Conservation (phyloP, 2,113 vertebrate species). For the Heterotis niloticus region DNA sequence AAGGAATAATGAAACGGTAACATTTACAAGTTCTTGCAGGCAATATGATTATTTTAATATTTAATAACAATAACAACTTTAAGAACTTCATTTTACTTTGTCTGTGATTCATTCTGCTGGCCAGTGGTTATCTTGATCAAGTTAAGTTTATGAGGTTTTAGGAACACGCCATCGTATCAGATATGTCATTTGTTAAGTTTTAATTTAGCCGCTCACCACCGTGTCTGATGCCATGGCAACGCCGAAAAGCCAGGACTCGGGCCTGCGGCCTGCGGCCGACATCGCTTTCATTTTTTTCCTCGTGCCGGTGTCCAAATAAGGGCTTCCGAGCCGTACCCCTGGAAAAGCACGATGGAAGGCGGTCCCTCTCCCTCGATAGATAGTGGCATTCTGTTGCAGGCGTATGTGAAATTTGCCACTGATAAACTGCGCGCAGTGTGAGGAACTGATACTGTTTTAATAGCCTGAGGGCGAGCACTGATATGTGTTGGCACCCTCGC, state of each 20-base stretch:
- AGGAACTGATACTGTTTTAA: slow-evolving; percentile 49
- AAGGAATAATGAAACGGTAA: too few species aligned
- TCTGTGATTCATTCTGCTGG: neutral
- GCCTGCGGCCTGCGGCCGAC: neutral
- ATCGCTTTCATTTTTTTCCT: too few species aligned
- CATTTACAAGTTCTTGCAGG: too few species aligned
- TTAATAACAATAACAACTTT: too few species aligned
- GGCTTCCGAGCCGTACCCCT: neutral
- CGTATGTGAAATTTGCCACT: neutral
- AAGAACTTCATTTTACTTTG: neutral
- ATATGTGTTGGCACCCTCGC: slow-evolving; percentile 53
- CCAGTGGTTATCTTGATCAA: neutral
- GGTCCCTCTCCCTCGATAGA: slow-evolving; percentile 7
- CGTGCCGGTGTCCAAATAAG: too few species aligned
- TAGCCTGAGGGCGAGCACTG: slow-evolving; percentile 57
- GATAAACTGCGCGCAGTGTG: slow-evolving; percentile 13
- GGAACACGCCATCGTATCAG: neutral
- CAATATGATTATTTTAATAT: slow-evolving; percentile 23
- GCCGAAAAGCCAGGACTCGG: neutral
- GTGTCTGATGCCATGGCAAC: neutral
- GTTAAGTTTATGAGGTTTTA: neutral
- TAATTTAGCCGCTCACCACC: neutral
- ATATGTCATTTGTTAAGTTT: neutral
- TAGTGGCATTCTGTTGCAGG: neutral
- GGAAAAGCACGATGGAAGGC: neutral